Base-by-base conservation (phyloP, 2,113 vertebrate genomes). In the Colossoma macropomum region DNA sequence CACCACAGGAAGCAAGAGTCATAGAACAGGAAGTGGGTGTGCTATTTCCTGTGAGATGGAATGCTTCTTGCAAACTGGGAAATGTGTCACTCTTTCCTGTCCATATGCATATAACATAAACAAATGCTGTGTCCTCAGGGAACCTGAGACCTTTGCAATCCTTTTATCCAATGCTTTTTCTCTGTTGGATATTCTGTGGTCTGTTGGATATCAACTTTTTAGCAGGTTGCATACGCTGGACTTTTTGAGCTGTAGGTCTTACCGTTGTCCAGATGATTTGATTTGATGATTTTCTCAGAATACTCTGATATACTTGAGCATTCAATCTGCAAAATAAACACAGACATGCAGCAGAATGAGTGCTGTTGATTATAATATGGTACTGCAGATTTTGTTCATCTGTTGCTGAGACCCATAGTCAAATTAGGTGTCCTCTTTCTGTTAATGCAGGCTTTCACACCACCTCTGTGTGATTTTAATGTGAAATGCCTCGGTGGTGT, bases 251-350 rank as follows among this genome's bases (percentile, higher is more conserved):
- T 28, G n/a, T 27, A 23, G 27, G 83, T 77, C 96, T 96, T 94
- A 99, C 98, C 97, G 76, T 96, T 96, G 91, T 99, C 97, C 90
- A 99, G 90, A 88, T 98, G 97, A 89, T 99, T 99, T 2, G 97
- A 96, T 91, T 98, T 98, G 93, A 99, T 97, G 79, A 99, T 99
- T 96, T 98, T 99, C 95, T 99, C 96, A 0, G 97, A 99, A 91
- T 98, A 99, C 89, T 99, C 97, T 16, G 97, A 98, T 93, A 99
- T 99, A 84, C 98, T 98, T 88, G 98, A 99, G 86, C 98, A 99
- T 92, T 99, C 98, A 27, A 99, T 98, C 98, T 99, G 93, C 48
- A 89, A 54, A 87, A 84, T 4, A 66, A 21, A 76, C 68, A 75
- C 56, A 90, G 72, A 90, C n/a, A 27, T 23, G 59, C 9, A 48